Evolutionary conservation across 2,797 vertebrate species (phyloP), one percentile per base, ranked within the genome.

Genomic region (Alcedo quadribrachys): DNA sequence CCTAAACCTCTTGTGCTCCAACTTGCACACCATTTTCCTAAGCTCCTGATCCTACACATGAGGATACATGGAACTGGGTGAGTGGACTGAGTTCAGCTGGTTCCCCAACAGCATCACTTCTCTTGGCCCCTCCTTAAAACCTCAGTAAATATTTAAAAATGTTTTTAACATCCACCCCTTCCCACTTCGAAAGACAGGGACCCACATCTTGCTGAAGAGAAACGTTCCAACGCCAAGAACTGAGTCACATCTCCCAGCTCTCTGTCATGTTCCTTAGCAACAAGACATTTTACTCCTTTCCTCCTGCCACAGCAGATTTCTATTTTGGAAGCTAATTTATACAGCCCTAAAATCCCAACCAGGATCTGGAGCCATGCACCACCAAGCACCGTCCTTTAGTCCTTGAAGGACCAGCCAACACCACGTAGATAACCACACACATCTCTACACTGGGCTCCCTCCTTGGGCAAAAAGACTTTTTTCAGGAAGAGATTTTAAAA

Each of bases 231-330:
- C 89, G 84, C 87, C 92, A 93, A 92, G 84, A 65, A 75, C 0
- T 87, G 92, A 95, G 87, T 93, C 94, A 94, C 85, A 87, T 85
- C 85, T 85, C 91, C 85, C 87, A 58, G 73, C 53, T 93, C 89
- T 89, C 92, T 80, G 35, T 83, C 91, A 85, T 89, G 93, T 94
- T 94, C 90, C 93, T 94, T 92, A 96, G 93, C 93, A 95, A 96
- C 93, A 83, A 89, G 91, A 87, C 69, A 35, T 62, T 92, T 91
- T 83, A 55, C 69, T 95, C 82, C 87, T 74, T 82, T 54, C 85
- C 93, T 95, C 74, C 91, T 85, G 85, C 93, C 85, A 91, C 90
- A 81, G 74, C 77, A 92, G 58, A 83, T 81, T 93, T 93, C 91
- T 93, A 94, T 93, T 96, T 94, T 94, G 77, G 93, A 95, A 87